A percentile compares a stretch with the other conserved stretches of the same genome.
Evolutionary conservation across 2,888 invertebrate genomes (phyloP).

Genomic region (Agrochola macilenta): DNA sequence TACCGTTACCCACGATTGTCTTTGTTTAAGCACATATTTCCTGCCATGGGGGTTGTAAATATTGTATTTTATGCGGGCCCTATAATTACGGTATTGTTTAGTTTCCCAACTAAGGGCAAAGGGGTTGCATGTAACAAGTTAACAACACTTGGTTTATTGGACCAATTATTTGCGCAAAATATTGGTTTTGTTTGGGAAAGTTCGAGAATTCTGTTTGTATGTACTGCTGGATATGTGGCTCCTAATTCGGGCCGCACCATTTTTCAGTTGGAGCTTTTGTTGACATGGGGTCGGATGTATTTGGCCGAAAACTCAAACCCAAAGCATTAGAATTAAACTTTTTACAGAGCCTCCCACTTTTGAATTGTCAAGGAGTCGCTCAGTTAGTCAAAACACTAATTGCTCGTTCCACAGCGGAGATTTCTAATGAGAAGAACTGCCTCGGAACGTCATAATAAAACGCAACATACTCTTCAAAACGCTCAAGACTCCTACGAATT

Average conservation of each 20-base stretch:
- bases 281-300: fast-evolving
- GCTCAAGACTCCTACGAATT: neutral
- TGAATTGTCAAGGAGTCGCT: neutral
- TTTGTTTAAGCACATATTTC: conserved; percentile 59
- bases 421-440: no score
- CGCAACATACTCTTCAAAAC: neutral
- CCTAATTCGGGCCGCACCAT: neutral
- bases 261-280: neutral
- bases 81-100: conserved; percentile 72
- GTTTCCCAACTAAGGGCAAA: conserved; percentile 50
- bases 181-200: conserved; percentile 3
- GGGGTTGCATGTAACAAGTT: conserved; percentile 37
- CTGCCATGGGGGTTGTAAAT: conserved; percentile 69
- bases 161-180: conserved; percentile 41
- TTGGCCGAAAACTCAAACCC: neutral
- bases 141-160: conserved; percentile 42
- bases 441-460: neutral
- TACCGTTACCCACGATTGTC: conserved; percentile 55
- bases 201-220: neutral
- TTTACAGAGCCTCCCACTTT: neutral
- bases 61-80: conserved; percentile 79
- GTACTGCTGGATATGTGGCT: neutral
- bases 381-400: neutral
- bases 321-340: neutral
- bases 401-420: no score